Base-by-base conservation (phyloP, 2,888 invertebrate genomes). In the Oxytorus armatus region DNA sequence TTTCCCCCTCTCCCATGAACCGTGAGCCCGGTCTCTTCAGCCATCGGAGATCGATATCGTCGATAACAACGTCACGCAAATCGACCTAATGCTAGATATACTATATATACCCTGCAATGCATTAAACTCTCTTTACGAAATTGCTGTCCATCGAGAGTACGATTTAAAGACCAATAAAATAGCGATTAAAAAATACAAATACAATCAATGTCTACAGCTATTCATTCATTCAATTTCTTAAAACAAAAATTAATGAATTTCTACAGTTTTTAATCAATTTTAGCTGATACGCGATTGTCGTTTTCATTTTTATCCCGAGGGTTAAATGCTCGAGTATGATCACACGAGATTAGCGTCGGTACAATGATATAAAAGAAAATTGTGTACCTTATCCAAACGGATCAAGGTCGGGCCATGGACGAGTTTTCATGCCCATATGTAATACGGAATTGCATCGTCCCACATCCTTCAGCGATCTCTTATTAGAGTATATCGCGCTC, bases 11-110 rank as follows among this genome's bases (percentile, higher is more conserved):
- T 21, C 36, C 59, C 55, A 47, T 63, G 69, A 53, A 70, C 61
- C 66, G 68, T 59, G 18, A 44, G 69, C 51, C n/a, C n/a, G 18
- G 42, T 59, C 49, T 70, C 77, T 73, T 29, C 59, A 74, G 70
- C 49, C 77, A 79, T 75, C 76, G 51, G 51, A 57, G 81, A 83
- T 78, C 72, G 75, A 55, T 79, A 83, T 81, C 83, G 63, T 61
- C 51, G 69, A 61, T 74, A 75, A 74, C 75, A 18, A 70, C 79
- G 81, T 81, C 82, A 83, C 72, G 83, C 77, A 42, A 79, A 61
- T 68, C 68, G 51, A 66, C 44, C 63, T 14, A 63, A 51, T 47
- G 39, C 39, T n/a, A 44, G 16, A 23, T 14, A 53, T 36, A 49
- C 47, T 14, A 53, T 36, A 49, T 47, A 51, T 44, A 65, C 44